phyloP scores from a whole-genome alignment of 2,797 vertebrate species.

The Lepilemur ruficaudatus region DNA sequence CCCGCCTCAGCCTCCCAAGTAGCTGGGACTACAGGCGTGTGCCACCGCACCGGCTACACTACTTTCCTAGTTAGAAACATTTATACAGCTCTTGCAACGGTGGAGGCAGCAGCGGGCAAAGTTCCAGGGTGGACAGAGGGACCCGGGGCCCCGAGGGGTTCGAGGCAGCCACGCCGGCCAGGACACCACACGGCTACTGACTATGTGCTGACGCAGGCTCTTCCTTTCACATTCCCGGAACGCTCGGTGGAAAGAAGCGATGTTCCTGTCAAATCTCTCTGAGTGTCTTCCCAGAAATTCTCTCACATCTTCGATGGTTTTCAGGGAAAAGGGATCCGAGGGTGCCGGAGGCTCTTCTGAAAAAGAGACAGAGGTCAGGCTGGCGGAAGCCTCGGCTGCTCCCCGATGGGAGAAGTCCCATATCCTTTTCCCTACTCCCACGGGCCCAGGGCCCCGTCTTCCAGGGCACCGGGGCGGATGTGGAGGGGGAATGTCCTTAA shows the following conservation, averaged over 20 bases:
- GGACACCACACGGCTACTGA: constrained; percentile 79
- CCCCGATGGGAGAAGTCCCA: neutral
- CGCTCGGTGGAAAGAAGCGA: constrained; percentile 88
- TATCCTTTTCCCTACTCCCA: neutral
- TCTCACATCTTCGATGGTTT: constrained; percentile 92
- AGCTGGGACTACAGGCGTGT: neutral
- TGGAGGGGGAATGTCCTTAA: neutral
- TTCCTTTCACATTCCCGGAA: constrained; percentile 95
- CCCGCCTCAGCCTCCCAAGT: neutral
- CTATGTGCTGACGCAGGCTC: constrained; percentile 95
- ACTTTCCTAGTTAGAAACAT: neutral
- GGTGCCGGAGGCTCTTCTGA: constrained; percentile 82
- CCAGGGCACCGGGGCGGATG: neutral
- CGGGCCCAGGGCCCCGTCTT: neutral
- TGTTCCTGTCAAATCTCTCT: constrained; percentile 92
- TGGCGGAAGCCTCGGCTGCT: neutral
- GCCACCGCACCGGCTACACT: neutral
- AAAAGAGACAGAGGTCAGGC: constrained; percentile 72
- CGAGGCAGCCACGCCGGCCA: neutral
- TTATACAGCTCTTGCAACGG: neutral
- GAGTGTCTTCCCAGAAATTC: constrained; percentile 93
- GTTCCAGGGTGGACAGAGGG: neutral
- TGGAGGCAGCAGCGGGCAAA: neutral
- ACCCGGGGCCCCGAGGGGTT: neutral
- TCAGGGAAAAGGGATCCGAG: constrained; percentile 88